Conservation (phyloP, 2,888 invertebrate species). For the Bembecia ichneumoniformis region DNA sequence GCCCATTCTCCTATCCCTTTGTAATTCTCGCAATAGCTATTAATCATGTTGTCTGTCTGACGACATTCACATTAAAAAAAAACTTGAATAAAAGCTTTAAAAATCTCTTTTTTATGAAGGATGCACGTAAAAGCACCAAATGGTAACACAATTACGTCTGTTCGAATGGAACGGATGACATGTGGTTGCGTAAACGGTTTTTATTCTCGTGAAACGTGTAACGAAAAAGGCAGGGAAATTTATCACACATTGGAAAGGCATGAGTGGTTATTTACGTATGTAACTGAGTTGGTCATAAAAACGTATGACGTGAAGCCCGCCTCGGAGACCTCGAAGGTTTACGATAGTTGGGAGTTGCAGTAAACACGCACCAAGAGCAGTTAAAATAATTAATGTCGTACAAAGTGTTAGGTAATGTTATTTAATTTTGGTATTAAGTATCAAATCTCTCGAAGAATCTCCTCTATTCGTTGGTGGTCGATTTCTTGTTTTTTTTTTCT, state of each 20-base stretch:
- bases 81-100: too few relatives aligned
- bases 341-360: background rate
- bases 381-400: background rate
- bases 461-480: background rate
- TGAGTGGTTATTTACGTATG: background rate
- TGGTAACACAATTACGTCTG: background rate
- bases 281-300: background rate
- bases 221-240: background rate
- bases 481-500: too few relatives aligned
- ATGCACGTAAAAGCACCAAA: background rate
- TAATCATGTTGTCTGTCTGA: too few relatives aligned
- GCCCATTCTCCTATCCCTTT: too few relatives aligned
- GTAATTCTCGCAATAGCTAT: too few relatives aligned
- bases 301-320: background rate
- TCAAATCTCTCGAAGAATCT: background rate
- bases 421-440: background rate
- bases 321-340: background rate
- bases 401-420: background rate
- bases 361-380: background rate
- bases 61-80: too few relatives aligned
- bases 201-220: background rate
- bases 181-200: background rate
- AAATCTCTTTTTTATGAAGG: too few relatives aligned
- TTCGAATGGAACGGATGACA: background rate
- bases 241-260: background rate